A percentile compares a stretch with the other conserved stretches of the same genome.
Conservation (phyloP, 2,113 vertebrate genomes). For the Illadopsis cleaveri region DNA sequence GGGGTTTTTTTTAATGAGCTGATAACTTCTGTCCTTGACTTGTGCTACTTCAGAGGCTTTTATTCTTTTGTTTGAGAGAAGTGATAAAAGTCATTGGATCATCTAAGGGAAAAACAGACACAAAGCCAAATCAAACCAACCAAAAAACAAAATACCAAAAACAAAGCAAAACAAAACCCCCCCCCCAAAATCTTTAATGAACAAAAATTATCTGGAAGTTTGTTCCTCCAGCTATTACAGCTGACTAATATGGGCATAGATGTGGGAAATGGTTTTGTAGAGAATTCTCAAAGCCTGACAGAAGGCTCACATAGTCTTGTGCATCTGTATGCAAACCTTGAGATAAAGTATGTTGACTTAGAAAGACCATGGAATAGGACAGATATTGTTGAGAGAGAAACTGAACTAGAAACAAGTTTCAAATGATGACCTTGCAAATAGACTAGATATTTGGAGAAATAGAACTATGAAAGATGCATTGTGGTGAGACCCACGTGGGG, state of each 20-base stretch:
- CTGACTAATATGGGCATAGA: not conserved
- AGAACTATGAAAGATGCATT: not conserved
- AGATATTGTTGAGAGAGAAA: not conserved
- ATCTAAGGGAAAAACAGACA: not conserved
- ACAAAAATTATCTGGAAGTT: not conserved
- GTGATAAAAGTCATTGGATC: not conserved
- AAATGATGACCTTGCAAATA: not conserved
- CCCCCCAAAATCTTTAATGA: not conserved
- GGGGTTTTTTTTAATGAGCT: not conserved
- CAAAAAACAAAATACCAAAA: not conserved
- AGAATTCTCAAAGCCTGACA: not conserved
- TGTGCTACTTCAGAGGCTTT: not conserved
- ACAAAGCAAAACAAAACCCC: fast-evolving
- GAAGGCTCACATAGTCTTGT: not conserved
- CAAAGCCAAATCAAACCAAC: not conserved
- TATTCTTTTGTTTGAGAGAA: not conserved
- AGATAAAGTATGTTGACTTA: not conserved
- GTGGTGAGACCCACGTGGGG: not conserved
- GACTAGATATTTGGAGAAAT: not conserved
- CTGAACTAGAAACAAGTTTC: not conserved
- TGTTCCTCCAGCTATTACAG: not conserved
- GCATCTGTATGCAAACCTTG: not conserved
- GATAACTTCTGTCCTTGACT: not conserved
- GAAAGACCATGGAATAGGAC: not conserved
- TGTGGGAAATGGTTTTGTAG: not conserved